Evolutionary conservation across 37 sponge, comb jelly and placozoan genomes (phyloP), one percentile per base, ranked within the genome.

Genomic region (Geodia barretti): DNA sequence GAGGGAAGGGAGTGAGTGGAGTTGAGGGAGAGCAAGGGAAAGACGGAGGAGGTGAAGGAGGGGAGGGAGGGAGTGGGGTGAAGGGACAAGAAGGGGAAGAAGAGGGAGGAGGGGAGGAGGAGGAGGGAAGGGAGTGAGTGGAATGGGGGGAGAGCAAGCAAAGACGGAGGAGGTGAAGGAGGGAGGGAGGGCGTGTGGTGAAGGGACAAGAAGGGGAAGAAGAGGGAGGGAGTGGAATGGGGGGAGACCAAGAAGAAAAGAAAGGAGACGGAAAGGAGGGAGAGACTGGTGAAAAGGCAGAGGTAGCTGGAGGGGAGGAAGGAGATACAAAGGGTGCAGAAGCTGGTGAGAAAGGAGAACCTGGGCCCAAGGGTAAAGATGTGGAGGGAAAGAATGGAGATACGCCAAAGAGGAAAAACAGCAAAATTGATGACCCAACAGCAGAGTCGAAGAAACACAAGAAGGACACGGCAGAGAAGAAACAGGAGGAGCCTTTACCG

Each of bases 1-100:
- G 68, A 36, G 60, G 83, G 41, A 73, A 38, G 58, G 25, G 79
- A 23, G 41, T 4, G 64, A 63, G 79, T 3, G 43, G 39, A 68
- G 65, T 67, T 40, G 68, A 66, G 67, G 35, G 60, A 69, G 25
- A 9, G 25, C 11, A 58, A 42, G 65, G 8, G 41, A 4, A 41
- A 64, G 66, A 64, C 64, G 38, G 74, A 64, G 74, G 40, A 66
- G 7, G 30, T 26, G 74, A 24, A 64, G 26, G 64, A 40, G 43
- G 42, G 61, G 62, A 34, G 58, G 39, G 62, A 36, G 62, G 11
- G 61, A 31, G 26, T 37, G 75, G 67, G 40, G 66, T 47, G 75
- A 17, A 39, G 68, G 67, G 5, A 40, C 23, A 30, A 28, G 75
- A 40, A 32, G 19, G 35, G 41, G 36, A 34, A 14, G 47, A 41